Conservation (phyloP, 92 coral and sea anemone species). For the Phenganax marumi region DNA sequence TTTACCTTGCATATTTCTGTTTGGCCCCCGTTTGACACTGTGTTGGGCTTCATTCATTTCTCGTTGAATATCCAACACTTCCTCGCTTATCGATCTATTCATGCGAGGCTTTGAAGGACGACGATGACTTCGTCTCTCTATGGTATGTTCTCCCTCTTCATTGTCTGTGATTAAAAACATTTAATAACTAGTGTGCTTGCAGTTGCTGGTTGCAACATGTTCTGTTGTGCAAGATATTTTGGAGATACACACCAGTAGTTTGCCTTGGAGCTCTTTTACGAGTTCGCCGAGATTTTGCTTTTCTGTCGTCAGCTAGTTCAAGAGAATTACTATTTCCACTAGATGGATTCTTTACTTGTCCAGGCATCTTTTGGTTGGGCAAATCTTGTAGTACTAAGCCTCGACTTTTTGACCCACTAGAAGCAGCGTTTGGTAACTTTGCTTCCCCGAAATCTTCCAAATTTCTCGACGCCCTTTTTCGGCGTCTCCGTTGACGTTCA, state of each 20-base stretch:
- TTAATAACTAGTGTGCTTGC: not conserved
- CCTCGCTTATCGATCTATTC: slow-evolving; percentile 38
- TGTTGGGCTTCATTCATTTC: slow-evolving; percentile 36
- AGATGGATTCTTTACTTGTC: slow-evolving; percentile 44
- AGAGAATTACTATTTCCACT: slow-evolving; percentile 46
- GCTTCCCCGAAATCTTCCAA: slow-evolving; percentile 76
- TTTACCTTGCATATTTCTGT: slow-evolving; percentile 22
- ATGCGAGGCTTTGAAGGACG: slow-evolving; percentile 37
- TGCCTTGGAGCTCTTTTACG: slow-evolving; percentile 33
- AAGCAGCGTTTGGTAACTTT: slow-evolving; percentile 56
- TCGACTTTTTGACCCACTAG: slow-evolving; percentile 68
- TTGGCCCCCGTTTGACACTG: slow-evolving; percentile 21
- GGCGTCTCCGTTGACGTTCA: slow-evolving; percentile 68
- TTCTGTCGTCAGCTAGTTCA: slow-evolving; percentile 36
- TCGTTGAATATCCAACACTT: slow-evolving; percentile 36
- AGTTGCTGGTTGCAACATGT: too few relatives aligned
- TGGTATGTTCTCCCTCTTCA: slow-evolving; percentile 39
- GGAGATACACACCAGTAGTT: slow-evolving; percentile 5
- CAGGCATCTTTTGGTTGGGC: slow-evolving; percentile 57
- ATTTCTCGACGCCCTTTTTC: slow-evolving; percentile 84
- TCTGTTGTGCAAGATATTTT: too few relatives aligned
- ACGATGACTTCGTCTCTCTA: slow-evolving; percentile 37
- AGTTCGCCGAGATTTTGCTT: slow-evolving; percentile 25
- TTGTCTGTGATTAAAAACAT: not conserved
- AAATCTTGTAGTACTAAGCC: slow-evolving; percentile 73